phyloP scores from a whole-genome alignment of 2,113 vertebrate species.

The Parotia lawesii region DNA sequence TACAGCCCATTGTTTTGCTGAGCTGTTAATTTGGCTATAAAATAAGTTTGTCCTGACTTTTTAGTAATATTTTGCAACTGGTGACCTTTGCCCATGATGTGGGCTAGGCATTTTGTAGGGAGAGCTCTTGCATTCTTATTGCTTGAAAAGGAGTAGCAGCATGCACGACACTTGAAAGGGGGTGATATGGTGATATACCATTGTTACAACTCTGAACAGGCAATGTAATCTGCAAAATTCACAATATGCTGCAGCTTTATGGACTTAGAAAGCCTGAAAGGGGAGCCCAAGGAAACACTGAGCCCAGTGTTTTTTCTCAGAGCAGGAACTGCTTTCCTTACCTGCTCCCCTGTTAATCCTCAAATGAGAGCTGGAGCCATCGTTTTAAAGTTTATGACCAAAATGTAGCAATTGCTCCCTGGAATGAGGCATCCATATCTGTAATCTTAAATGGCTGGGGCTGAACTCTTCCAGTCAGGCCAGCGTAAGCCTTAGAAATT shows the following conservation, averaged over 20 bases:
- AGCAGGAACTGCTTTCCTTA: not conserved
- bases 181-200: not conserved
- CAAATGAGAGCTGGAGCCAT: not conserved
- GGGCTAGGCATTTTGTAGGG: not conserved
- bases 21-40: constrained; percentile 10
- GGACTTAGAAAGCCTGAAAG: not conserved
- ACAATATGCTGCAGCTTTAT: not conserved
- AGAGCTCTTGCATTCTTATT: not conserved
- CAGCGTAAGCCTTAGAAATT: accelerated
- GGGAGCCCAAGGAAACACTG: not conserved
- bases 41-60: not conserved
- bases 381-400: not conserved
- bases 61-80: not conserved
- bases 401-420: not conserved
- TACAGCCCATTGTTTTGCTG: not conserved
- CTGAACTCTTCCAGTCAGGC: not conserved
- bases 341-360: not conserved
- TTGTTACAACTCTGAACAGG: not conserved
- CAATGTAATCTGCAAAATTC: not conserved
- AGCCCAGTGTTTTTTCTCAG: not conserved
- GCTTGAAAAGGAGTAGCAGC: not conserved
- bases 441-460: not conserved
- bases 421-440: not conserved
- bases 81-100: not conserved
- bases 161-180: not conserved